Conservation (phyloP, 2,113 vertebrate genomes). For the Ptychochromis oligacanthus region DNA sequence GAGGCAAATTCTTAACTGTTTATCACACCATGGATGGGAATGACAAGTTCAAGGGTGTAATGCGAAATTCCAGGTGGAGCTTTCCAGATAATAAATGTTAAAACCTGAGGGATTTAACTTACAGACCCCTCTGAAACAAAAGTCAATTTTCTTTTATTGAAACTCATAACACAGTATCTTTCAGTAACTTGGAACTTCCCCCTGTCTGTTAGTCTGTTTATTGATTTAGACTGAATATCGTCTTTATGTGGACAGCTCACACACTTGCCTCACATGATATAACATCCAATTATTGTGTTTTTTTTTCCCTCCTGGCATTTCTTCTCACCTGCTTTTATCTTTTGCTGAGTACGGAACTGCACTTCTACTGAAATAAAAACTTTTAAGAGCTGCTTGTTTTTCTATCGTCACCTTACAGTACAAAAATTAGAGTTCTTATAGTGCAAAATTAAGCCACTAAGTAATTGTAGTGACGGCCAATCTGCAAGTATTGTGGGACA, state of each 20-base stretch:
- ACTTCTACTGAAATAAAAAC: not conserved
- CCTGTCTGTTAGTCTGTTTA: not conserved
- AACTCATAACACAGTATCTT: conserved; percentile 15
- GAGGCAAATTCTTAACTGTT: conserved; percentile 78
- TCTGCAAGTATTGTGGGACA: not conserved
- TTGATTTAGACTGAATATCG: not conserved
- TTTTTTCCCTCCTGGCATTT: not conserved
- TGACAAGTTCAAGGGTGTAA: conserved; percentile 37
- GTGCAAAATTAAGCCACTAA: not conserved
- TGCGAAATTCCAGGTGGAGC: conserved; percentile 37
- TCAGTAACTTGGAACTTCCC: conserved; percentile 28
- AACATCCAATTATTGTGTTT: not conserved
- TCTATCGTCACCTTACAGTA: not conserved
- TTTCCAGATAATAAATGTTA: conserved; percentile 53
- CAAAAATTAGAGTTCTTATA: not conserved
- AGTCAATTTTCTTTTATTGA: conserved; percentile 22
- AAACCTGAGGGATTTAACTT: conserved; percentile 56
- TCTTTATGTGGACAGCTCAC: not conserved
- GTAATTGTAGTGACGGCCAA: not conserved
- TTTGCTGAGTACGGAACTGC: not conserved
- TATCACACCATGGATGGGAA: conserved; percentile 39
- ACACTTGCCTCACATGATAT: not conserved
- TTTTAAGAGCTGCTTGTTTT: not conserved
- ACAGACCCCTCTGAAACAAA: conserved; percentile 12
- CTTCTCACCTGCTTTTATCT: not conserved